Conservation (phyloP, 2,888 invertebrate genomes). For the Acleris literana region DNA sequence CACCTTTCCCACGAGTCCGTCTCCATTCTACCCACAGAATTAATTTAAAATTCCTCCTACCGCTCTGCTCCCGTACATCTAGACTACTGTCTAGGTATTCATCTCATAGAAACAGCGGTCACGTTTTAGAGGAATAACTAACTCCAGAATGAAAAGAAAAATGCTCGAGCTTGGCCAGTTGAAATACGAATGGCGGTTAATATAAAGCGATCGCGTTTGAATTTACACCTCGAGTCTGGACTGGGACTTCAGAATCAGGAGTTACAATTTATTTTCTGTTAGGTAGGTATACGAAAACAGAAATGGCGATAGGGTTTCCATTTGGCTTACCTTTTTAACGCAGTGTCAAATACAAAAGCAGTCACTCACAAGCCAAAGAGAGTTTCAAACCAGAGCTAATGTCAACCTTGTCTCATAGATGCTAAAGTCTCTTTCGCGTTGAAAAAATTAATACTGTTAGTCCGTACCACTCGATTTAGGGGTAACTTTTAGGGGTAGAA, state of each 20-base stretch:
- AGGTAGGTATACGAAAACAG: no score
- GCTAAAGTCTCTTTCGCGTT: no score
- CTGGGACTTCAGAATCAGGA: neutral
- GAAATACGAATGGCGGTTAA: slow-evolving; percentile 32
- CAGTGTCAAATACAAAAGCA: no score
- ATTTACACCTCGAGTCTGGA: slow-evolving; percentile 16
- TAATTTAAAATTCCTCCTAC: slow-evolving; percentile 34
- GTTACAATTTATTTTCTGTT: no score
- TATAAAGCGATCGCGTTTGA: slow-evolving; percentile 31
- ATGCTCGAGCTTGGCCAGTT: slow-evolving; percentile 46
- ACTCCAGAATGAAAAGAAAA: slow-evolving; percentile 46
- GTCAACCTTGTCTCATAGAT: no score
- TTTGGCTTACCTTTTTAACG: no score
- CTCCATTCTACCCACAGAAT: slow-evolving; percentile 16
- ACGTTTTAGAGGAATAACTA: slow-evolving; percentile 61
- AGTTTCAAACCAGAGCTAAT: no score
- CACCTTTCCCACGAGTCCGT: slow-evolving; percentile 11
- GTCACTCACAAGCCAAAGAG: no score
- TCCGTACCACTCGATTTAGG: no score
- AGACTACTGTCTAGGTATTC: slow-evolving; percentile 38
- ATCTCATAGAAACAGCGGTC: slow-evolving; percentile 51
- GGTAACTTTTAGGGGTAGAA: no score
- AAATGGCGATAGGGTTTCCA: no score
- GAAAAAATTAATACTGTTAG: no score
- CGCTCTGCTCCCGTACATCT: slow-evolving; percentile 30